Evolutionary conservation across 2,888 invertebrate species (phyloP), one percentile per base, ranked within the genome.

Genomic region (Sthenelais limicola): DNA sequence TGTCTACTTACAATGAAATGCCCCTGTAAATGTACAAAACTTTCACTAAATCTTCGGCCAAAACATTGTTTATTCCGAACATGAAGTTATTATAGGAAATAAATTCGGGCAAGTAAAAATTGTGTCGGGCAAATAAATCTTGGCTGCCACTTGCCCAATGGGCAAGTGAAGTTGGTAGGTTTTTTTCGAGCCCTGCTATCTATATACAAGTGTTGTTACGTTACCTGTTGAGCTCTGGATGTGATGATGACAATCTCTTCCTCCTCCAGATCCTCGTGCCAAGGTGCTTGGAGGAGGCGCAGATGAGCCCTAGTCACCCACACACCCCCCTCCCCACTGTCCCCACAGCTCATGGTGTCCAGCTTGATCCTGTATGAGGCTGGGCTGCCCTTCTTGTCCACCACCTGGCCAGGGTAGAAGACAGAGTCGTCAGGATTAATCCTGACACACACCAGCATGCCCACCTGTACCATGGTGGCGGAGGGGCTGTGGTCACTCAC

Each of bases 401-500:
- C 86, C 2, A 98, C 94, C 72, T 92, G 91, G 76, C 96, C 97
- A 86, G 95, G 94, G 74, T 94, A 92, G 88, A 96, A 98, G 81
- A 94, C 91, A 86, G 84, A 84, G 62, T 92, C 92, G 78, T 92
- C 91, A 0, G 87, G 82, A 76, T 86, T 88, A 66, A 87, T 83
- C 47, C 89, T 81, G 69, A 90, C 90, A 88, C 95, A 96, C 79
- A 97, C 96, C 73, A 92, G 90, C 66, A 93, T 92, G 48, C 94
- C 94, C 74, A 93, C 89, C 78, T 91, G 91, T 83, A 97, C 91
- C 89, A 95, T 94, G 69, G 81, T 83, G 18, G 91, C 84, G 92
- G 93, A 85, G 38, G 97, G 97, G 88, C 95, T 94, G 80, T 96
- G 95, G 88, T 98, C 97, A 84, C 95, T 93, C 82, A 97, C 95